Evolutionary conservation across 2,888 invertebrate species (phyloP).

Genomic region (Drosophila ezoana): DNA sequence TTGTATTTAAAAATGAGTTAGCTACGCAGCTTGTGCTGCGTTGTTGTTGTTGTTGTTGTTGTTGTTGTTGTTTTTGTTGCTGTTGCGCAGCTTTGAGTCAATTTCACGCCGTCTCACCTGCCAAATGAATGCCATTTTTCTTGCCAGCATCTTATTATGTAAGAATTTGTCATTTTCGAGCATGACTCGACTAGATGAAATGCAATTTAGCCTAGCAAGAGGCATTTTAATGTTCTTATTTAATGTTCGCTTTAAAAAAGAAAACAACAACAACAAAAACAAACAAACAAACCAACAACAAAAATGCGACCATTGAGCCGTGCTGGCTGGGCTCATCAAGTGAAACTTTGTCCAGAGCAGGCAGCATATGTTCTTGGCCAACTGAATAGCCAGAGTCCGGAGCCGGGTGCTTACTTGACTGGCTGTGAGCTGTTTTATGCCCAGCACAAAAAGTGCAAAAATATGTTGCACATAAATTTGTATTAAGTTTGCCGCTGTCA

Average conservation of each 20-base stretch:
- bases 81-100: constrained; percentile 44
- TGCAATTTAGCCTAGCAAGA: constrained; percentile 63
- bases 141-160: constrained; percentile 70
- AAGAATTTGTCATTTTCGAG: constrained; percentile 77
- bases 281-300: constrained; percentile 21
- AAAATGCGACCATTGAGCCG: constrained; percentile 21
- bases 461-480: constrained; percentile 83
- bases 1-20: constrained; percentile 83
- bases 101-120: constrained; percentile 76
- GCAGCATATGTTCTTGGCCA: constrained; percentile 70
- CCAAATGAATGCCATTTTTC: constrained; percentile 76
- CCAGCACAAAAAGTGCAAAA: constrained; percentile 67
- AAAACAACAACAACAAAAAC: constrained; percentile 17
- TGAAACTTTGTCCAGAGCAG: constrained; percentile 39
- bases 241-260: constrained; percentile 44
- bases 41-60: background rate
- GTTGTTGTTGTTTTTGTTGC: constrained; percentile 3
- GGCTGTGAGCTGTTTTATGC: constrained; percentile 26
- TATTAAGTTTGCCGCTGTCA: constrained; percentile 80
- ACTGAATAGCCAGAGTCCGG: constrained; percentile 33
- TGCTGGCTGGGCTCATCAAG: constrained; percentile 39
- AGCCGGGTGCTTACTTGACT: constrained; percentile 23
- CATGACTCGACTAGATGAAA: constrained; percentile 68
- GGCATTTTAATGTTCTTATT: constrained; percentile 73
- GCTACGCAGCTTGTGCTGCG: constrained; percentile 54